Evolutionary conservation across 2,888 invertebrate genomes (phyloP), one percentile per base, ranked within the genome.

Genomic region (Carpatolechia fugitivella): DNA sequence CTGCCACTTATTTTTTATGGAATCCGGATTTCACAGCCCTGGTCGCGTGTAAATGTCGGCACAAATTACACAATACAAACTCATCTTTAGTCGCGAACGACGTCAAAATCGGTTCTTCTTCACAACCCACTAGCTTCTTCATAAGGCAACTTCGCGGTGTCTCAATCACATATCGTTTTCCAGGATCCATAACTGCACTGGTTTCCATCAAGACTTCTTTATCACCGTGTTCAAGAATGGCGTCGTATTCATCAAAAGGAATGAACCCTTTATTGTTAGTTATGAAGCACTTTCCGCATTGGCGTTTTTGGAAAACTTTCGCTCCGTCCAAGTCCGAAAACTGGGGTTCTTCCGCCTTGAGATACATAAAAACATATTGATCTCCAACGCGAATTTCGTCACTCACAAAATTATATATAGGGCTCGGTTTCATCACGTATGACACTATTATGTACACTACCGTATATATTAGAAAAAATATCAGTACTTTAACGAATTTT

Each of bases 191-290:
- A 56, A 62, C 63, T 0, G 74, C 60, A 0, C 11, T 70, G 66
- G 1, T n/a, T n/a, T n/a, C n/a, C n/a, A n/a, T 61, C 57, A 13
- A 76, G 52, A 52, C 65, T 10, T 57, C 56, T 2, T 71, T 66
- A 1, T 73, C 76, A 5, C 40, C 38, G 7, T 51, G 40, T 24
- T 65, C 55, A 0, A 84, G 57, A 0, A 84, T 60, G 0, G 83
- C 84, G 44, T 85, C 83, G 59, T 72, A 85, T 56, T 79, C 78
- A 51, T 67, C 66, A 57, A 76, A 59, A 7, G 83, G 82, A 7
- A 82, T 56, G 52, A 84, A 79, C 0, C 80, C 83, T 50, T 61
- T 72, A 60, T 84, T 82, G 56, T 82, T 82, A 0, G 84, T 83
- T 30, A 84, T 59, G 60, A 78, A 80, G 56, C 84, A 85, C 1